Base-by-base conservation (phyloP, 2,888 invertebrate genomes). In the Capitulum mitella region DNA sequence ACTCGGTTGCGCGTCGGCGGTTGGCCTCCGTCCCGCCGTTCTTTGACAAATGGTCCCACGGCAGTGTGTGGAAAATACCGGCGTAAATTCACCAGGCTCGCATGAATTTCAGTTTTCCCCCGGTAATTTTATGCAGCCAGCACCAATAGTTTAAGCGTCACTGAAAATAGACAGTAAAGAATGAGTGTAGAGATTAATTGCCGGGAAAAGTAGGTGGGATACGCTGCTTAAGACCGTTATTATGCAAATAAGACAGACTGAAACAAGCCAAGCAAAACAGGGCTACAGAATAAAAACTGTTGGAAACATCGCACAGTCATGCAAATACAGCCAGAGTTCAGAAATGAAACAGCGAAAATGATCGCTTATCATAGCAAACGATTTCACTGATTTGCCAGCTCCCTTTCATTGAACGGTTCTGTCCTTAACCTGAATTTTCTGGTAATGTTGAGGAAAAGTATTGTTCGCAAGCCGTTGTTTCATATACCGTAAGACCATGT, bases 91-190 rank as follows among this genome's bases (percentile, higher is more conserved):
- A 12, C 8, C 5, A 37, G 3, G 34, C 37, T 37, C 70, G 16
- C 37, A 34, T 37, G 37, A 34, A 70, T 70, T 70, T 37, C 70
- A 5, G 70, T 26, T 32, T 29, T 22, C 2, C 54, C 6, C 3
- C 70, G 37, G 37, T 70, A 70, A 70, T 70, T 70, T 37, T 70
- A 70, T 70, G 37, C 61, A n/a, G 37, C 29, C 22, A 37, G 37
- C 70, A 22, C 70, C 70, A 70, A 70, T 70, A 70, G 70, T 37
- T 70, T 70, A 70, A 70, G 70, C 70, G 70, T 22, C 70, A 70
- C 70, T 70, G 70, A 70, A 70, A 70, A 37, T 37, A 37, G 70
- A 70, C 70, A 37, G 70, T 37, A 70, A 70, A 70, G 70, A 37
- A 70, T 70, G 70, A 70, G 22, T 12, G 70, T 37, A 37, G 37